These are phyloP conservation scores for Aphaenogaster floridana DNA, from an alignment of 1,140 invertebrate species.

Conservation along the genomic window DNA sequence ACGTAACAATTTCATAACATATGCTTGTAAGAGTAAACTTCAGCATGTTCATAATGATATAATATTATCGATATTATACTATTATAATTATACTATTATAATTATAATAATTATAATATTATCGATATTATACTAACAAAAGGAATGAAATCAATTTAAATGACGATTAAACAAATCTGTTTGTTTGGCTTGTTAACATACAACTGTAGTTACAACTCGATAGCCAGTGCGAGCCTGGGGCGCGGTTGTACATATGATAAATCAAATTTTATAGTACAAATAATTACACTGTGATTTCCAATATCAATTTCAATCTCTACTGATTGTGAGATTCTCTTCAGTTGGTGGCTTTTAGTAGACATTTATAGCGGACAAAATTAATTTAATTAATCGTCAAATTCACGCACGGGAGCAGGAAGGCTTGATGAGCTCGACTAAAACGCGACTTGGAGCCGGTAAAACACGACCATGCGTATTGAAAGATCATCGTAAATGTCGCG, in stretches of 20 bases:
- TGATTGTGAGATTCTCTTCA: too few species aligned
- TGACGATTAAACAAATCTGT: too few species aligned
- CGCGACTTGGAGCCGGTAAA: not conserved
- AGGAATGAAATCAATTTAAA: constrained; percentile 1
- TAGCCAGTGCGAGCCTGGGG: too few species aligned
- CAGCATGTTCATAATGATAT: not conserved
- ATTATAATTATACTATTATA: not conserved
- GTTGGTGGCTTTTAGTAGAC: too few species aligned
- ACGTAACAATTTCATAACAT: not conserved
- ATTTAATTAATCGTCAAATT: constrained; percentile 11
- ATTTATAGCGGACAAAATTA: not conserved
- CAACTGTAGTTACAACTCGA: too few species aligned
- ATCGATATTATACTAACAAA: not conserved
- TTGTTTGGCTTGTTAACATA: too few species aligned
- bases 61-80: too few species aligned
- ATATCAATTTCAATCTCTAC: too few species aligned
- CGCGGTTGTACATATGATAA: too few species aligned
- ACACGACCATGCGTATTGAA: constrained; percentile 47
- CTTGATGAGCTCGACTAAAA: not conserved
- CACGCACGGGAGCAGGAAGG: not conserved
- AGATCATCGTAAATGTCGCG: constrained; percentile 35
- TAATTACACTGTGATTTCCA: too few species aligned
- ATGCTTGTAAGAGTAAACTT: not conserved
- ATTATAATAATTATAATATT: not conserved
- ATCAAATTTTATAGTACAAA: too few species aligned